Evolutionary conservation across 2,113 vertebrate genomes (phyloP).

Genomic region (Alces alces): DNA sequence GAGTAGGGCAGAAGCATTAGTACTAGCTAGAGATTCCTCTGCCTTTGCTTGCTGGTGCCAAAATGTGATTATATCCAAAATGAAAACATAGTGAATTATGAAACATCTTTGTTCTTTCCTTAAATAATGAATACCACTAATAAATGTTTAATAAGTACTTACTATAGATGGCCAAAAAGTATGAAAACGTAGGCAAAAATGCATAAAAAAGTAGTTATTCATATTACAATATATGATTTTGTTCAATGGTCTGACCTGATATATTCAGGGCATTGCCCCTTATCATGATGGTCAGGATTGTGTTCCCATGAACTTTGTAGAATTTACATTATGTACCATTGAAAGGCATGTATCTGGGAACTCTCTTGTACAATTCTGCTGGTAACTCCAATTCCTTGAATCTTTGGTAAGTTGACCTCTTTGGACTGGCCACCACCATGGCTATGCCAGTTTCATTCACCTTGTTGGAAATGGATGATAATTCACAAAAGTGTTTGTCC

Average conservation of each 20-base stretch:
- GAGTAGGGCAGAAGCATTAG: background rate
- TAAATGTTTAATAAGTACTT: conserved; percentile 4
- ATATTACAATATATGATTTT: background rate
- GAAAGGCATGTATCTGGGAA: background rate
- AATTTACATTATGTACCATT: background rate
- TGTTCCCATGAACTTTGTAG: background rate
- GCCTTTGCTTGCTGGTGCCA: background rate
- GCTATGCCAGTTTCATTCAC: background rate
- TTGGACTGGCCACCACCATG: background rate
- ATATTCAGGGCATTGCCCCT: background rate
- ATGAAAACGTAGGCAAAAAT: background rate
- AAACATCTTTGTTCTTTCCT: background rate
- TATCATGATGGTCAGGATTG: background rate
- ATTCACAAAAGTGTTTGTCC: background rate
- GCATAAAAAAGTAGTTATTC: background rate
- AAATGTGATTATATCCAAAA: background rate
- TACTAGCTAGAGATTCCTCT: background rate
- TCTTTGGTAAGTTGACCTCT: background rate
- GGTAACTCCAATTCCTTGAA: background rate
- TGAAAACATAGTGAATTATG: background rate
- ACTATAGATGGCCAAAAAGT: background rate
- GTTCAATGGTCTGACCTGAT: background rate
- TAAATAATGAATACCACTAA: background rate
- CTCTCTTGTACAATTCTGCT: background rate
- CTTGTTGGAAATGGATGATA: background rate